Evolutionary conservation across 2,888 invertebrate species (phyloP).

Genomic region (Oligia latruncula): DNA sequence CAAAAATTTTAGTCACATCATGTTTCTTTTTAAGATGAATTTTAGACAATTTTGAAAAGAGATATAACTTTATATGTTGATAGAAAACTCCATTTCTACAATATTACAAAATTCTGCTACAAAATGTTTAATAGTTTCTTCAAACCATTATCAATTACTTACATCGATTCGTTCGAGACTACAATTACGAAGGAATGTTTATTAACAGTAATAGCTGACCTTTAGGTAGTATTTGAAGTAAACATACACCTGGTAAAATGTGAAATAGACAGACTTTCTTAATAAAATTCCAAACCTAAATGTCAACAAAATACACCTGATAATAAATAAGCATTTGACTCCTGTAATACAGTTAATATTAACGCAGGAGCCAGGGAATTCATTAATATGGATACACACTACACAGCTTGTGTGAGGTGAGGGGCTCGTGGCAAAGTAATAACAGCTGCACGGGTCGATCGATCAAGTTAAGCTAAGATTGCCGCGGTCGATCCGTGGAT

Average conservation of each 20-base stretch:
- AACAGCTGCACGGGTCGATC: too few species aligned
- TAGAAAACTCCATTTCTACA: not conserved
- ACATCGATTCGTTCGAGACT: conserved; percentile 56
- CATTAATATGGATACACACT: too few species aligned
- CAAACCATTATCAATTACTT: conserved; percentile 60
- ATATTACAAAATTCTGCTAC: conserved; percentile 65
- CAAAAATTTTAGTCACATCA: not conserved
- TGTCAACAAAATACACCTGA: too few species aligned
- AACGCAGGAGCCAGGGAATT: too few species aligned
- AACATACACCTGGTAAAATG: conserved; percentile 14
- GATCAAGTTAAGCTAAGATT: too few species aligned
- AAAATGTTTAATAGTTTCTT: conserved; percentile 45
- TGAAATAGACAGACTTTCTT: not conserved
- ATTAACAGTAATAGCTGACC: conserved; percentile 45
- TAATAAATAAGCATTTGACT: too few species aligned
- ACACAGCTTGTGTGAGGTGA: too few species aligned
- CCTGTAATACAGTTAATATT: too few species aligned
- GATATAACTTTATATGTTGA: not conserved
- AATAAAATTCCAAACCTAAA: not conserved
- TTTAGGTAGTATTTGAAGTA: conserved; percentile 40
- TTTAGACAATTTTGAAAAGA: not conserved
- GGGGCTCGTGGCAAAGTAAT: too few species aligned
- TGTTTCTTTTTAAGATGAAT: not conserved
- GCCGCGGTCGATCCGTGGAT: too few species aligned
- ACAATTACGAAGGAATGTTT: conserved; percentile 59